Conservation (phyloP, 1,140 invertebrate genomes). For the Leptinotarsa undecemlineata region DNA sequence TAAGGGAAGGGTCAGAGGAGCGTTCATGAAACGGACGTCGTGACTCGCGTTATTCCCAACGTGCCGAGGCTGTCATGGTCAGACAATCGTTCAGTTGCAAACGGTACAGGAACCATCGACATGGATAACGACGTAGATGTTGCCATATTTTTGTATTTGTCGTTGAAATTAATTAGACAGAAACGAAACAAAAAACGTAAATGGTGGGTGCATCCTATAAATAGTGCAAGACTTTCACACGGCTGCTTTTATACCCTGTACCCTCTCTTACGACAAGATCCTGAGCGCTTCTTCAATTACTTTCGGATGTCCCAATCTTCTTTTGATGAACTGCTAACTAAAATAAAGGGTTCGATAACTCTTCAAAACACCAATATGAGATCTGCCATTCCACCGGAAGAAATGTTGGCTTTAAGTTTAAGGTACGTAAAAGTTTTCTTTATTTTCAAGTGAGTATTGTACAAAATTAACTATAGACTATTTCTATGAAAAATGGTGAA, state of each 20-base stretch:
- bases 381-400: not conserved
- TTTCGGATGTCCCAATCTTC: conserved; percentile 2
- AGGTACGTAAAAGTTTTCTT: conserved; percentile 2
- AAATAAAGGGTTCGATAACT: conserved; percentile 8
- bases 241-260: conserved; percentile 5
- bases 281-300: not conserved
- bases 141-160: conserved; percentile 3
- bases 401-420: conserved; percentile 6
- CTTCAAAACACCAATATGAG: conserved; percentile 8
- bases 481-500: not conserved
- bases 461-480: not conserved
- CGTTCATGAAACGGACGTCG: not conserved
- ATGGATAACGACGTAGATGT: not conserved
- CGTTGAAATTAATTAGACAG: not conserved
- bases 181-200: conserved; percentile 6
- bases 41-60: not conserved
- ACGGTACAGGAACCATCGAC: conserved; percentile 1
- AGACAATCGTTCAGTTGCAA: not conserved
- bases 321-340: conserved; percentile 6
- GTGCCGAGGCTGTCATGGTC: conserved; percentile 1
- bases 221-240: conserved; percentile 7
- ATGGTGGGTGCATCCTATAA: conserved; percentile 5
- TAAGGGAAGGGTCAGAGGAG: not conserved
- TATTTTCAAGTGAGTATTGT: conserved; percentile 6
- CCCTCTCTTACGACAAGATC: conserved; percentile 2